Evolutionary conservation across 2,797 vertebrate genomes (phyloP).

Genomic region (Leptatherina wallacei): DNA sequence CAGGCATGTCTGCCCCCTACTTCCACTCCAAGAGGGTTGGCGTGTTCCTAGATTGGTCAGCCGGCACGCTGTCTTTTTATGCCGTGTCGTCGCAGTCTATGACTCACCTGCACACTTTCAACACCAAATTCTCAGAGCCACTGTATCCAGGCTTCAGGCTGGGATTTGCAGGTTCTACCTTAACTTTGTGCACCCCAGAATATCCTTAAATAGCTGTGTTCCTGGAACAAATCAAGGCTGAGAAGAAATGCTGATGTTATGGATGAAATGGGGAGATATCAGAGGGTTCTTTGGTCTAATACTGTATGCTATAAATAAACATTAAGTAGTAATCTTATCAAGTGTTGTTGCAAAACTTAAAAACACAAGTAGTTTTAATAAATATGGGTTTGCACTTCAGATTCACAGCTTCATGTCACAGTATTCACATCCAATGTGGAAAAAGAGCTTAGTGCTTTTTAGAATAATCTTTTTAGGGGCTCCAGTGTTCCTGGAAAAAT

Average conservation of each 20-base stretch:
- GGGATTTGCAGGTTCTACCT: background rate
- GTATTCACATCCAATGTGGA: no score
- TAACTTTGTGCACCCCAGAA: conserved; percentile 13
- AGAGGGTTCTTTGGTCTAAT: background rate
- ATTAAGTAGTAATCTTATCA: background rate
- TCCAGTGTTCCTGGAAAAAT: no score
- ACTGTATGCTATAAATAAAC: background rate
- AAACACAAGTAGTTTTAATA: no score
- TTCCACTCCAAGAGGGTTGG: conserved; percentile 27
- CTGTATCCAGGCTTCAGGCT: conserved; percentile 45
- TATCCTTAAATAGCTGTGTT: background rate
- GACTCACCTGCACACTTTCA: conserved; percentile 45
- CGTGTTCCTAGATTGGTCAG: conserved; percentile 46
- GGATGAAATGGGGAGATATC: background rate
- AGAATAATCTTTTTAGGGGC: no score
- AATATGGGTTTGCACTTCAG: no score
- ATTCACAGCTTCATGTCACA: no score
- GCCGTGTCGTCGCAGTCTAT: conserved; percentile 22
- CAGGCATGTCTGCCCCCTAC: conserved; percentile 7
- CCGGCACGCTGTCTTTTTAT: conserved; percentile 44
- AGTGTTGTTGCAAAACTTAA: no score
- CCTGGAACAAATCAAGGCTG: background rate
- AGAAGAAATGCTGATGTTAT: background rate
- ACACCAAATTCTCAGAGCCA: conserved; percentile 21
- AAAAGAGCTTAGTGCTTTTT: no score